Percentiles rank a stretch among this genome's conserved stretches.
These are phyloP conservation scores for Vombatus ursinus DNA, from an alignment of 2,113 vertebrate genomes.

Conservation along the genomic window DNA sequence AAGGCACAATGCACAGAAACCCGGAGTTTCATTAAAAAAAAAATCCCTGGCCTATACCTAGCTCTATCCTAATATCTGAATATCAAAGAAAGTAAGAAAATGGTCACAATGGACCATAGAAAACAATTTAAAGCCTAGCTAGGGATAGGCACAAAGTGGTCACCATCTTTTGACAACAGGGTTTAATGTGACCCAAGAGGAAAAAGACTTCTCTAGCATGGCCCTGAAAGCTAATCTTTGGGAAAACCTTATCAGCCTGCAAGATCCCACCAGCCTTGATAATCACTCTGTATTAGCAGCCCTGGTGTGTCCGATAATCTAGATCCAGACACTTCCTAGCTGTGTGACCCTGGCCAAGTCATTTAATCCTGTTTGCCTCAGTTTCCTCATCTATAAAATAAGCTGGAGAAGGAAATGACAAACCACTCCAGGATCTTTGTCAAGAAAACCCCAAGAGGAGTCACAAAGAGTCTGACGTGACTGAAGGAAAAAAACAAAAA, in stretches of 20 bases:
- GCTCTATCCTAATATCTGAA: background rate
- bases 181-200: background rate
- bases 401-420: background rate
- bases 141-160: background rate
- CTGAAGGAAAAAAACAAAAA: no score
- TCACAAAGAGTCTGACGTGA: background rate
- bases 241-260: background rate
- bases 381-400: background rate
- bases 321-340: background rate
- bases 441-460: background rate
- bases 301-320: no score
- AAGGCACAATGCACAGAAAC: background rate
- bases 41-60: constrained; percentile 16
- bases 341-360: background rate
- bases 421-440: background rate
- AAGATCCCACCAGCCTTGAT: background rate
- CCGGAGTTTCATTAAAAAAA: background rate
- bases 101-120: background rate
- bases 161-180: background rate
- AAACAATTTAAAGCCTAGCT: background rate
- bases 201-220: background rate
- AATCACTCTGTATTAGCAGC: background rate
- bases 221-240: background rate
- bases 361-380: background rate
- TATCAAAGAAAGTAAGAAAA: background rate